Conservation (phyloP, 2,797 vertebrate genomes). For the Sebastes hubbsi region DNA sequence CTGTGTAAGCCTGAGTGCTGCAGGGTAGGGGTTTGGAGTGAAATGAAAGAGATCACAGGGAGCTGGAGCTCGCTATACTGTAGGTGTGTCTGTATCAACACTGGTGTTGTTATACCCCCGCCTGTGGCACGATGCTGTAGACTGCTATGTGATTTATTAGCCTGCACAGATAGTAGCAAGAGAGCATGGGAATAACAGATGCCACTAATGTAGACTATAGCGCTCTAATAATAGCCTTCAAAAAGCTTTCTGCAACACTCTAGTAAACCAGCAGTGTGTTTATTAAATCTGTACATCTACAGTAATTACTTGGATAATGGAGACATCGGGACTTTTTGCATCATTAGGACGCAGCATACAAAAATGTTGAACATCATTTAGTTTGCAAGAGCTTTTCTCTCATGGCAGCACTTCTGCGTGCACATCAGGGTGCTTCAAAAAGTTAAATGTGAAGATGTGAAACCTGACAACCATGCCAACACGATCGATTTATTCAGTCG, state of each 20-base stretch:
- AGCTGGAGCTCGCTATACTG: conserved; percentile 50
- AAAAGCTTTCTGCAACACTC: conserved; percentile 39
- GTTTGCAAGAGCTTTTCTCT: conserved; percentile 1
- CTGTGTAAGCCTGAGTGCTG: conserved; percentile 63
- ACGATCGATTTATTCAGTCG: not conserved
- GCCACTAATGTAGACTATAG: conserved; percentile 59
- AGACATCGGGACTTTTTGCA: conserved; percentile 10
- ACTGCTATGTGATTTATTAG: conserved; percentile 70
- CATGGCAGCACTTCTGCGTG: no score
- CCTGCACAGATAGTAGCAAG: conserved; percentile 48
- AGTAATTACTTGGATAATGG: conserved; percentile 40
- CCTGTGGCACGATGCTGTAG: conserved; percentile 54
- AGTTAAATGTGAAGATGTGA: not conserved
- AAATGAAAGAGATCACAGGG: conserved; percentile 72
- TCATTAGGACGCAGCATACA: conserved; percentile 16
- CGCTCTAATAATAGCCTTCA: conserved; percentile 60
- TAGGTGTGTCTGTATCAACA: conserved; percentile 66
- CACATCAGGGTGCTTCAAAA: not conserved
- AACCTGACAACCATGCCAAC: not conserved
- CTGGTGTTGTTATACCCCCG: conserved; percentile 50
- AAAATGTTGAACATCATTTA: conserved; percentile 3
- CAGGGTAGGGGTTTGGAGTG: conserved; percentile 66
- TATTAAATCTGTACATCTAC: conserved; percentile 40
- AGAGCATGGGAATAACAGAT: conserved; percentile 61
- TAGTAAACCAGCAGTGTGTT: conserved; percentile 24